Evolutionary conservation across 2,888 invertebrate species (phyloP), one percentile per base, ranked within the genome.

Genomic region (Dyspetes luteomarginatus): DNA sequence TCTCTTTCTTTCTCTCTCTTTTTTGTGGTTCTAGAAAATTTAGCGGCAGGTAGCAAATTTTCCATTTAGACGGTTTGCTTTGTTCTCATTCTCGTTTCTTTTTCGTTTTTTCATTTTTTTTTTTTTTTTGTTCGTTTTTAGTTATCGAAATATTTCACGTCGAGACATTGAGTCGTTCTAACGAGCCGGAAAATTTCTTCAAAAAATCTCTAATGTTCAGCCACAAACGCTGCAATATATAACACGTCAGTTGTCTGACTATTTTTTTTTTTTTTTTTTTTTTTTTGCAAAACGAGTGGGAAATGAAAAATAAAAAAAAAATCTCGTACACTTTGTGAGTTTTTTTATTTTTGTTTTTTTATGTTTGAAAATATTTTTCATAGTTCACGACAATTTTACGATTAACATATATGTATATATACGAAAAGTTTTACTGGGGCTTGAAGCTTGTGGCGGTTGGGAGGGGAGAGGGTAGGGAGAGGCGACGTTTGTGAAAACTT

Each of bases 111-210:
- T 9, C 9, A 0, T 30, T 1, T 30, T 4, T 17, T 19, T 30
- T 17, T 58, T 62, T 30, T 36, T 41, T 24, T 22, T 12, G 41
- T 52, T 64, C n/a, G 5, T 55, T 45, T 68, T 68, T 50, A 48
- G 30, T n/a, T 26, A 9, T 56, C 43, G 26, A 52, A 48, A 41
- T 22, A n/a, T 52, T 26, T 30, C 15, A 41, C 26, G 30, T 1
- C 43, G 55, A 67, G 15, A n/a, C 48, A 22, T n/a, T 30, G 19
- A 4, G 45, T 9, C 41, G 74, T 28, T 64, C 43, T 58, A 67
- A 74, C 74, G 74, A 74, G 74, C 67, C 48, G 74, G 56, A 74
- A 74, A 67, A 58, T 62, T 56, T 65, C 22, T 67, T 56, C 26
- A 56, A 56, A 58, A 41, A 36, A 17, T 19, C 24, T 55, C 41